phyloP scores from a whole-genome alignment of 2,888 invertebrate species.

The Xylophagus ater region DNA sequence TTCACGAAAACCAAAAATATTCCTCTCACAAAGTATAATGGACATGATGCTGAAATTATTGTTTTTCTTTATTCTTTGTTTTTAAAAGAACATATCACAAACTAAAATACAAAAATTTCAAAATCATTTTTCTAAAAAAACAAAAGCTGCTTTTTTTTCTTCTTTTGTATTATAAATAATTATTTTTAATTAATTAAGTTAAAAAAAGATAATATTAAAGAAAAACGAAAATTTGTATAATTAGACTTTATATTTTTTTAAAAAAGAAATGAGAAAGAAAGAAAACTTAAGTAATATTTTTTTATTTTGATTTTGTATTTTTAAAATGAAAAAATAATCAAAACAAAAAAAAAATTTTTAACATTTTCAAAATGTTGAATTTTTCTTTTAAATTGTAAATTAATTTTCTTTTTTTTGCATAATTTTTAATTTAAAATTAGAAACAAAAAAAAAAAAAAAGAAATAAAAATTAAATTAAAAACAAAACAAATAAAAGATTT shows the following conservation, averaged over 20 bases:
- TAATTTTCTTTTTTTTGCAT: conserved; percentile 16
- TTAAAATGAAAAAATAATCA: conserved; percentile 12
- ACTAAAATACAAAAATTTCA: too few relatives aligned
- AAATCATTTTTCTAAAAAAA: too few relatives aligned
- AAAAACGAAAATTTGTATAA: conserved; percentile 10
- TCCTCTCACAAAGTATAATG: too few relatives aligned
- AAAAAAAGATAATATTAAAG: conserved; percentile 15
- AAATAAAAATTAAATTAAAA: conserved; percentile 14
- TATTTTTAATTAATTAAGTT: too few relatives aligned
- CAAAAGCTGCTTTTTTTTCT: too few relatives aligned
- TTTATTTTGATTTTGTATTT: conserved; percentile 20
- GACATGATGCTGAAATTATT: too few relatives aligned
- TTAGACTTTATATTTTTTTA: conserved; percentile 8
- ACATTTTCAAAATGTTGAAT: conserved; percentile 9
- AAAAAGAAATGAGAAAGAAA: conserved; percentile 8
- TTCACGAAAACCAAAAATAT: too few relatives aligned
- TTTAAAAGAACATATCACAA: too few relatives aligned
- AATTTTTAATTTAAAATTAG: conserved; percentile 14
- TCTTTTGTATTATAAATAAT: too few relatives aligned
- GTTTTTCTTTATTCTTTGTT: too few relatives aligned
- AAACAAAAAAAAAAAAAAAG: conserved; percentile 11
- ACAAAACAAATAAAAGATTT: conserved; percentile 20
- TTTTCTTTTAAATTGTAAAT: conserved; percentile 12
- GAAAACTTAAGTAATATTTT: conserved; percentile 18
- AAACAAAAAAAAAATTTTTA: background rate